Base-by-base conservation (phyloP, 2,797 vertebrate genomes). In the Sebastes goodei region DNA sequence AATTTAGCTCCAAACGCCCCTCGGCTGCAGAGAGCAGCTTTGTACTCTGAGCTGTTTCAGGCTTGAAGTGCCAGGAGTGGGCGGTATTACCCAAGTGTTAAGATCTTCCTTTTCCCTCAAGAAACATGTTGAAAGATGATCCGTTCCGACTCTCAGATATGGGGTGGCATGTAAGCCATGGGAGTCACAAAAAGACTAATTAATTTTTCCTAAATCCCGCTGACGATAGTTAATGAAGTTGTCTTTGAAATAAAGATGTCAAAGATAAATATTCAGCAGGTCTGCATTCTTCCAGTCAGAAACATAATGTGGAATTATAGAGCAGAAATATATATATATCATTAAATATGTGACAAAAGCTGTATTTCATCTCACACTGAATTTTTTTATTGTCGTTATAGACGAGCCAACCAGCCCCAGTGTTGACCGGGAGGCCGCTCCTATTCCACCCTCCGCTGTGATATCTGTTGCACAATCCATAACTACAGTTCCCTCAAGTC, bases 331-430 rank as follows among this genome's bases (percentile, higher is more conserved):
- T 10, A 10, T 10, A 10, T 10, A 20, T 56, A 5, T 27, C 21
- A 49, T 71, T 76, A 9, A 68, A 42, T 55, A 21, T 46, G 32
- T 38, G 9, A 21, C 25, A 49, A 56, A 74, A 53, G n/a, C 6
- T 70, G 4, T 30, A 21, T 75, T 66, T 78, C 6, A 32, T 62
- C 6, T 60, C 7, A 70, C 12, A 49, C 67, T 65, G 10, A 80
- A 53, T 35, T 69, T 59, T 80, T 61, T 67, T 80, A 52, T 66
- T 88, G 33, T 95, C 84, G 15, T 90, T 70, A 57, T 74, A 99
- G 99, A 99, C 93, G 99, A 99, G 86, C 98, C 97, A 3, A 97
- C 97, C 79, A 99, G 98, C 92, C 99, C 99, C 68, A 99, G 97
- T 81, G 97, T 97, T 53, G 99, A 99, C 94, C 96, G 94, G 30